Evolutionary conservation across 2,113 vertebrate species (phyloP), one percentile per base, ranked within the genome.

Genomic region (Eretmochelys imbricata): DNA sequence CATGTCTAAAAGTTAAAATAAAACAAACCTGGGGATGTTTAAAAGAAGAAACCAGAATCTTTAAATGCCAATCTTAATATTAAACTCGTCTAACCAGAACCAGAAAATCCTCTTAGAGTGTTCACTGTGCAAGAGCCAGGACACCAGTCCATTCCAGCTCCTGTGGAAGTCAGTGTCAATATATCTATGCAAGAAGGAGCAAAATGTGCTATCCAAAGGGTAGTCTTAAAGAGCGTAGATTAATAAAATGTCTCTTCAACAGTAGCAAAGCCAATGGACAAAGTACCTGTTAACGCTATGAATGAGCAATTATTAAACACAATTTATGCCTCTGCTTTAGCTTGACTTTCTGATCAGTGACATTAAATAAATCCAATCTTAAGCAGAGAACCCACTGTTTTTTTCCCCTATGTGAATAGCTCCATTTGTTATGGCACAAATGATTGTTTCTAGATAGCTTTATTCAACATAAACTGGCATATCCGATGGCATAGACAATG

Each of bases 391-490:
- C 35, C 9, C 11, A 13, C 2, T 79, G 22, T 53, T 54, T 27
- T 27, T 46, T 31, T 31, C 9, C 55, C 42, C 75, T 11, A 48
- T 81, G 89, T 93, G 78, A 65, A 1, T 91, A 85, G 84, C 38
- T 35, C 10, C 10, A 62, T 3, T n/a, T 82, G 5, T 46, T 42
- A 25, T 25, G 5, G 65, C 84, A 80, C 2, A 92, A 87, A 62
- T 49, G 0, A n/a, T 49, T 0, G 0, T 87, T 93, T 90, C n/a
- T 48, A 87, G 48, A 24, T 29, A 27, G 42, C 59, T 89, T 46
- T 91, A 3, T 59, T 69, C 24, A 5, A 4, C 35, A 51, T 54
- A 7, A 13, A 4, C n/a, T 82, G n/a, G 4, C 75, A 82, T 38
- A 14, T 42, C 75, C 8, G 9, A 46, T 25, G 76, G 38, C 0